Evolutionary conservation across 2,888 invertebrate genomes (phyloP).

Genomic region (Zygogramma bicolorata): DNA sequence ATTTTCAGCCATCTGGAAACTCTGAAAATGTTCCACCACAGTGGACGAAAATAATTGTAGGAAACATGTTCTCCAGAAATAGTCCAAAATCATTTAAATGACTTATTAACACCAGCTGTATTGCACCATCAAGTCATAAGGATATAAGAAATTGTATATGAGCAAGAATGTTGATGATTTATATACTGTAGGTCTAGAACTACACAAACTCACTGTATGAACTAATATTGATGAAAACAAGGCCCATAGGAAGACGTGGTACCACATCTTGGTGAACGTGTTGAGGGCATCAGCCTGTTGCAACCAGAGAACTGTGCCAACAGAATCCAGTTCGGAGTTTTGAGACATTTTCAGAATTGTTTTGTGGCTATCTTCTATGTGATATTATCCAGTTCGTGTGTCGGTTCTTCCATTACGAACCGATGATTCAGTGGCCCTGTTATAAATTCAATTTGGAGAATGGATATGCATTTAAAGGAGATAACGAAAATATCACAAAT

Average conservation of each 20-base stretch:
- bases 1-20: too few relatives aligned
- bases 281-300: conserved; percentile 69
- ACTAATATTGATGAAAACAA: conserved; percentile 94
- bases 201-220: conserved; percentile 72
- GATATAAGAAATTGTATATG: too few relatives aligned
- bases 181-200: neutral
- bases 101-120: too few relatives aligned
- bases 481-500: neutral
- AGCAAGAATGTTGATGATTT: too few relatives aligned
- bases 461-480: neutral
- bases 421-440: conserved; percentile 11
- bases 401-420: conserved; percentile 49
- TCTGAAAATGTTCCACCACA: too few relatives aligned
- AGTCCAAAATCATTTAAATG: too few relatives aligned
- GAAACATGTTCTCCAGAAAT: too few relatives aligned
- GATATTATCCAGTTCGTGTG: conserved; percentile 49
- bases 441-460: neutral
- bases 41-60: too few relatives aligned
- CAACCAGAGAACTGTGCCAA: conserved; percentile 62
- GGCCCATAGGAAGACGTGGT: conserved; percentile 96
- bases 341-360: conserved; percentile 53
- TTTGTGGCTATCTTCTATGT: conserved; percentile 46
- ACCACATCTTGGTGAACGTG: conserved; percentile 94
- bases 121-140: too few relatives aligned
- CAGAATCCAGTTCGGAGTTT: conserved; percentile 59